Evolutionary conservation across 1,140 invertebrate species (phyloP), one percentile per base, ranked within the genome.

Genomic region (Paralvinella palmiformis): DNA sequence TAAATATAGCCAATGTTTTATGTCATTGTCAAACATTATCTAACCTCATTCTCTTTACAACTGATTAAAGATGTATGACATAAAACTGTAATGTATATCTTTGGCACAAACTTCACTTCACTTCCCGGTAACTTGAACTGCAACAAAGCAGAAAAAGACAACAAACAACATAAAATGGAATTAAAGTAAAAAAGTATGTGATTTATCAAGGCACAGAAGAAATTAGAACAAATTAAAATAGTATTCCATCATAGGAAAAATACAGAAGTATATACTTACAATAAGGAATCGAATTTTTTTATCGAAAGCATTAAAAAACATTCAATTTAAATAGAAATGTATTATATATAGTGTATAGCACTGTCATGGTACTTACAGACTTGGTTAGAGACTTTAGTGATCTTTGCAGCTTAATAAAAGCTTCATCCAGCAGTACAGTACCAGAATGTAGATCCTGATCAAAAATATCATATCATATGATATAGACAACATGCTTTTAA

Each of bases 31-130:
- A n/a, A n/a, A n/a, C 31, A 2, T 3, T 10, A 68, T 29, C 63
- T 64, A 74, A 85, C 85, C 84, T 89, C 88, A 76, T 90, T 87
- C 35, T 85, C 85, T 35, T 85, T 85, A 68, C 83, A 87, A 52
- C 84, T 85, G 68, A 89, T 85, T 79, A 90, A 89, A 60, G 90
- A 88, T 27, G 88, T 89, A 77, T 91, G 88, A 15, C 87, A 88
- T 78, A 91, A 88, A 67, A 91, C 85, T 69, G 89, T 90, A 20
- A 90, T 82, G 79, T 87, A 90, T 63, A 92, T 84, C 69, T 88
- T 84, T 56, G 90, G 89, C 66, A 84, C 79, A 79, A 89, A 88
- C 52, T 85, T 62, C 45, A 85, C 70, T 48, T 79, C 76, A 73
- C 85, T 88, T 24, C 89, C 89, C 73, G 88, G 88, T 68, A 89